Percentiles rank a stretch among this genome's conserved stretches.
Evolutionary conservation across 2,797 vertebrate genomes (phyloP).

Genomic region (Pseudochaenichthys georgianus): DNA sequence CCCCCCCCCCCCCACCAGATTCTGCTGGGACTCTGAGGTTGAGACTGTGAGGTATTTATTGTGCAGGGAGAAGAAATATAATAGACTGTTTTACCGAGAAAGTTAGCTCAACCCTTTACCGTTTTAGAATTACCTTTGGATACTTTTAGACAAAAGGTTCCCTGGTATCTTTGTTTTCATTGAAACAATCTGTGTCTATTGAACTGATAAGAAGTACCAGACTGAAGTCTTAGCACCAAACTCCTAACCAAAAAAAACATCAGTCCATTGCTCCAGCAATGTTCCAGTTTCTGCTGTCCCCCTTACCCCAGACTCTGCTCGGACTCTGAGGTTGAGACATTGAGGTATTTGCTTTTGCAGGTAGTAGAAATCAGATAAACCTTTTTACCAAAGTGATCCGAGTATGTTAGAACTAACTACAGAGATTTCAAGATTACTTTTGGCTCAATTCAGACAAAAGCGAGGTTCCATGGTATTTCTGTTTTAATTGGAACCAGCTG

Average conservation of each 20-base stretch:
- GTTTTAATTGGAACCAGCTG: conserved; percentile 10
- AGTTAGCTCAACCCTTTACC: conserved; percentile 1
- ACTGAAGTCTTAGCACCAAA: not conserved
- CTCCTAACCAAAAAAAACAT: not conserved
- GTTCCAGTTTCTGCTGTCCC: too few species aligned
- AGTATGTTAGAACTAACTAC: not conserved
- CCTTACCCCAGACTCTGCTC: too few species aligned
- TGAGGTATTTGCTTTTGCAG: too few species aligned
- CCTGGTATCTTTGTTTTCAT: conserved; percentile 4
- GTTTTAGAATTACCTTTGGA: not conserved
- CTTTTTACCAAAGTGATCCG: too few species aligned
- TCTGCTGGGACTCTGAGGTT: conserved; percentile 32
- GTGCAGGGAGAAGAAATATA: conserved; percentile 25
- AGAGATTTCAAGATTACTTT: not conserved
- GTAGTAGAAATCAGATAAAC: too few species aligned
- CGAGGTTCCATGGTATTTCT: not conserved
- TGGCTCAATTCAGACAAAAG: conserved; percentile 1
- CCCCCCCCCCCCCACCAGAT: conserved; percentile 22
- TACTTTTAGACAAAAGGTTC: conserved; percentile 8
- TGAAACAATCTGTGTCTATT: conserved; percentile 3
- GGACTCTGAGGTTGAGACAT: too few species aligned
- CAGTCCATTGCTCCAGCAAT: not conserved
- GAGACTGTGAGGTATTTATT: conserved; percentile 29
- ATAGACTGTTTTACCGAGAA: conserved; percentile 14
- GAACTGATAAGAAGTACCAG: not conserved